Conservation (phyloP, 2,797 vertebrate species). For the Muraenolepis orangiensis region DNA sequence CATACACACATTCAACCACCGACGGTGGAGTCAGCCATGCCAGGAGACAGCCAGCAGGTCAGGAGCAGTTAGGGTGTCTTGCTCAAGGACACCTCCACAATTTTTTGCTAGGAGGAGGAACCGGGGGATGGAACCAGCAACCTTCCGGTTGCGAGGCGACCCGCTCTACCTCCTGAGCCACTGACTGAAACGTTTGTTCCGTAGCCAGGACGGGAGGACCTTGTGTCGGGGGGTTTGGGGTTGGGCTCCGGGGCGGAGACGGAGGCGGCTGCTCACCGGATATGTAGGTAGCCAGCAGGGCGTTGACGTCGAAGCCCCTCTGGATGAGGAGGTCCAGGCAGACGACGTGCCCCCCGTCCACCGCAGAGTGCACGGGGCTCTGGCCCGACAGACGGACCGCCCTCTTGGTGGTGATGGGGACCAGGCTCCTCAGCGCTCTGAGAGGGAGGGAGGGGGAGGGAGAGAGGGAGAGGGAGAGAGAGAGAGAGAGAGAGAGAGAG, state of each 20-base stretch:
- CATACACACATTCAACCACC: too few relatives aligned
- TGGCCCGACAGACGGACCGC: constrained; percentile 79
- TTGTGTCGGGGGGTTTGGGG: background rate
- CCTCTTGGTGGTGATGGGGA: constrained; percentile 78
- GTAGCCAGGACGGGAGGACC: too few relatives aligned
- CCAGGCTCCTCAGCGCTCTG: constrained; percentile 81
- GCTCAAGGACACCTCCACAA: too few relatives aligned
- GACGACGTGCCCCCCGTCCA: constrained; percentile 79
- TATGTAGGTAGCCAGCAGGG: constrained; percentile 61
- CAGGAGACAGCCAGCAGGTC: too few relatives aligned
- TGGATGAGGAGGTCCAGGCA: constrained; percentile 82
- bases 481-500: constrained; percentile 23
- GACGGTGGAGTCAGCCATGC: too few relatives aligned
- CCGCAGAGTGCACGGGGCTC: constrained; percentile 82
- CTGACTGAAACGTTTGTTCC: background rate
- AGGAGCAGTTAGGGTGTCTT: too few relatives aligned
- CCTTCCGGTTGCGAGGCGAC: too few relatives aligned
- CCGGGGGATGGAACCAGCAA: too few relatives aligned
- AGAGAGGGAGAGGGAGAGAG: constrained; percentile 26
- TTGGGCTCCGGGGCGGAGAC: too few relatives aligned
- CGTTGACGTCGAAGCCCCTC: constrained; percentile 77
- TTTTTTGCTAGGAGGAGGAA: too few relatives aligned
- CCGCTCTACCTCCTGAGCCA: too few relatives aligned
- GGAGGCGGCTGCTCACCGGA: constrained; percentile 41
- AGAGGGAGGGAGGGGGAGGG: constrained; percentile 27